Percentiles rank a stretch among this genome's conserved stretches.
These are phyloP conservation scores for Tinea semifulvella DNA, from an alignment of 2,888 invertebrate genomes.

Conservation along the genomic window DNA sequence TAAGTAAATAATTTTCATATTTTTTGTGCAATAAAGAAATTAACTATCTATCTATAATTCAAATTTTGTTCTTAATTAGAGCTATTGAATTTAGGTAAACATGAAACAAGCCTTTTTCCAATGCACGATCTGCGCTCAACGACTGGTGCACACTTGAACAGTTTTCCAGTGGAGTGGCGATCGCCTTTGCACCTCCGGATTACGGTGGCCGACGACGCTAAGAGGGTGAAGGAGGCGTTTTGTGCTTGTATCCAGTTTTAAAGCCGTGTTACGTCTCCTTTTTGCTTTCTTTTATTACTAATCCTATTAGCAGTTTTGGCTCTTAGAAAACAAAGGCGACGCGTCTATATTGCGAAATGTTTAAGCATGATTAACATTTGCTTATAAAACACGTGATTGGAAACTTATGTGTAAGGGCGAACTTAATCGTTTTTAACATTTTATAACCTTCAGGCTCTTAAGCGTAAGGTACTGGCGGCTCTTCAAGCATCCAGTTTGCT, in stretches of 20 bases:
- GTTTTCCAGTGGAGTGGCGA: constrained; percentile 45
- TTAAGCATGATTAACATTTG: too few relatives aligned
- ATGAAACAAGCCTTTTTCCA: constrained; percentile 17
- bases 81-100: constrained; percentile 21
- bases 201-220: constrained; percentile 22
- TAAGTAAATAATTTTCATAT: too few relatives aligned
- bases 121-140: constrained; percentile 10
- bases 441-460: too few relatives aligned
- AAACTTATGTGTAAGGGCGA: too few relatives aligned
- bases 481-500: too few relatives aligned
- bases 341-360: too few relatives aligned
- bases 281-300: not conserved
- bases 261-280: not conserved
- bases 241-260: not conserved
- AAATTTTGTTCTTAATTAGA: constrained; percentile 17
- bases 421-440: too few relatives aligned
- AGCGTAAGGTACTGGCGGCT: too few relatives aligned
- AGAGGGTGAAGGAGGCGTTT: not conserved
- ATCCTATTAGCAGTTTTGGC: constrained; percentile 3
- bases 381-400: too few relatives aligned
- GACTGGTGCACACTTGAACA: constrained; percentile 23
- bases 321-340: not conserved
- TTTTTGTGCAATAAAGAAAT: too few relatives aligned
- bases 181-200: constrained; percentile 41
- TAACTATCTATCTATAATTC: too few relatives aligned